phyloP scores from a whole-genome alignment of 2,113 vertebrate genomes.

The Oenanthe oenanthe region DNA sequence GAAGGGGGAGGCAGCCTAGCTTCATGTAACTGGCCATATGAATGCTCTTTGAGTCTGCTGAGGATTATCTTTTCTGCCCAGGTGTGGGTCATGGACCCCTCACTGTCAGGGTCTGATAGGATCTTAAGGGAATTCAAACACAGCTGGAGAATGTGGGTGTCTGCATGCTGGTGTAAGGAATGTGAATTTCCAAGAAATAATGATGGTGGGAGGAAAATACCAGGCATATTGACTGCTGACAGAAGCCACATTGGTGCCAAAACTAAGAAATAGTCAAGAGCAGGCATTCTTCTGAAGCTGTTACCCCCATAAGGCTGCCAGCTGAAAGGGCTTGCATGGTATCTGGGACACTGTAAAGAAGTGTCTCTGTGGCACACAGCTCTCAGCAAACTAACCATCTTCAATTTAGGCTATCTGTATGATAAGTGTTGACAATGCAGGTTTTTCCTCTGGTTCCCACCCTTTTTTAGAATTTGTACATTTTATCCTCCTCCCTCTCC shows the following conservation, averaged over 20 bases:
- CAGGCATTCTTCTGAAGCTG: conserved; percentile 9
- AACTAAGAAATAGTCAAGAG: background rate
- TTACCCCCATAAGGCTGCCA: conserved; percentile 9
- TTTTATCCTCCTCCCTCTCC: background rate
- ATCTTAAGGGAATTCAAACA: conserved; percentile 38
- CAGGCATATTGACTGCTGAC: conserved; percentile 8
- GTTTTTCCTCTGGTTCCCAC: background rate
- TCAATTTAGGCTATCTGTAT: background rate
- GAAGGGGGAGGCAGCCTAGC: background rate
- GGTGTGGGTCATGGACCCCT: background rate
- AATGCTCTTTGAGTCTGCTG: background rate
- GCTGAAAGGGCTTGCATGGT: background rate
- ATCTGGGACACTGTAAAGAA: background rate
- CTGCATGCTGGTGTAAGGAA: conserved; percentile 38
- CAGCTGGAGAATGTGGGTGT: conserved; percentile 31
- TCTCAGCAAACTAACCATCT: conserved; percentile 12
- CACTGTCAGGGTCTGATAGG: background rate
- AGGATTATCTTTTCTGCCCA: background rate
- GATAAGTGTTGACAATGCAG: background rate
- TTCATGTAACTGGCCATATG: background rate
- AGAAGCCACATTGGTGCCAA: conserved; percentile 3
- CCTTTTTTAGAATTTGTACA: background rate
- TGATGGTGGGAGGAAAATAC: conserved; percentile 29
- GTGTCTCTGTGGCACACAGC: background rate
- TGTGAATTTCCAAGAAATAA: conserved; percentile 56